Evolutionary conservation across 1,140 invertebrate genomes (phyloP).

Genomic region (Bradysia coprophila): DNA sequence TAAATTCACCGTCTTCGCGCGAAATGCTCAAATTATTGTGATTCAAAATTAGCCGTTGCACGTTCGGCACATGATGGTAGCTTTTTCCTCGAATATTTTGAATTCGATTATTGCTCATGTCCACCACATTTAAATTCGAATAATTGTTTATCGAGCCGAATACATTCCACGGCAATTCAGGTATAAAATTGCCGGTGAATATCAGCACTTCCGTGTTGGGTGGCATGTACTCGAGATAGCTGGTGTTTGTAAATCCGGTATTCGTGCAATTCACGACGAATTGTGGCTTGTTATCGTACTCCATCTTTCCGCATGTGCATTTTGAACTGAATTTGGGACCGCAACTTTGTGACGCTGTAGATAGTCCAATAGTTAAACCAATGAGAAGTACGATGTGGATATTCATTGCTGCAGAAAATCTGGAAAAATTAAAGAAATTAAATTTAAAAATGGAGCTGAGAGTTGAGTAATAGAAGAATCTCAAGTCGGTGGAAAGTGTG

Average conservation of each 20-base stretch:
- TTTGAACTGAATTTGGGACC: slow-evolving; percentile 26
- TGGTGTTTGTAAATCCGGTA: slow-evolving; percentile 33
- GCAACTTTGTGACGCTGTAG: slow-evolving; percentile 20
- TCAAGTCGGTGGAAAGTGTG: too few relatives aligned
- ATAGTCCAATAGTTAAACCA: not conserved
- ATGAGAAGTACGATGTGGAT: too few relatives aligned
- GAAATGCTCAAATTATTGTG: slow-evolving; percentile 51
- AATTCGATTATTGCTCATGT: slow-evolving; percentile 64
- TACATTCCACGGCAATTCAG: slow-evolving; percentile 46
- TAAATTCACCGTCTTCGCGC: slow-evolving; percentile 29
- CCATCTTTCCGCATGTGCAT: slow-evolving; percentile 32
- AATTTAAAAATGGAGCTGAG: too few relatives aligned
- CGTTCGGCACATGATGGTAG: slow-evolving; percentile 53
- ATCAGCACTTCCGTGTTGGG: slow-evolving; percentile 47
- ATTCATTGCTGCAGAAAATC: too few relatives aligned
- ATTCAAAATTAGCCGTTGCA: slow-evolving; percentile 52
- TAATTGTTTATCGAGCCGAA: slow-evolving; percentile 42
- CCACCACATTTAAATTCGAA: slow-evolving; percentile 41
- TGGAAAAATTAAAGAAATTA: too few relatives aligned
- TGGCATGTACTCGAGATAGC: slow-evolving; percentile 40
- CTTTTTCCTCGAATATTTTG: slow-evolving; percentile 52
- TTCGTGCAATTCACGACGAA: slow-evolving; percentile 60
- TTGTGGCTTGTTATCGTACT: slow-evolving; percentile 29
- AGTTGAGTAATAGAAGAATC: too few relatives aligned
- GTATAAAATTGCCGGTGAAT: slow-evolving; percentile 51